A percentile compares a stretch with the other conserved stretches of the same genome.
phyloP scores from a whole-genome alignment of 1,140 invertebrate species.

The Phymorhynchus buccinoides region DNA sequence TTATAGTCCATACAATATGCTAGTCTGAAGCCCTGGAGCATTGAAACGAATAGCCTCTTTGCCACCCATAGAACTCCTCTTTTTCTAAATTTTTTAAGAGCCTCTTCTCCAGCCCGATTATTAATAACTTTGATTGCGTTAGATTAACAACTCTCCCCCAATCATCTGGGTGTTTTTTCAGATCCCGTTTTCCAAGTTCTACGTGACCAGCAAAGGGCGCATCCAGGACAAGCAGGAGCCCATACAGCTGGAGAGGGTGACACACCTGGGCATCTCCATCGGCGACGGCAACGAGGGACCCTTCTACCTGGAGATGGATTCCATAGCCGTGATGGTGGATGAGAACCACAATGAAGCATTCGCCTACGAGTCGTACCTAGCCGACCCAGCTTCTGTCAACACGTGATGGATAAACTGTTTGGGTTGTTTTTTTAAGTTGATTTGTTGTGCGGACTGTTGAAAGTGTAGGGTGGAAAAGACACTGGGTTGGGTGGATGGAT shows the following conservation, averaged over 20 bases:
- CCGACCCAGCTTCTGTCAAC: constrained; percentile 45
- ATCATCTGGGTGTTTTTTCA: too few species aligned
- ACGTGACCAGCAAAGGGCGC: constrained; percentile 86
- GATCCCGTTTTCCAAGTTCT: constrained; percentile 97
- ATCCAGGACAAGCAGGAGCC: constrained; percentile 86
- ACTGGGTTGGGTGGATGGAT: background rate
- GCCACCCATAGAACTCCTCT: too few species aligned
- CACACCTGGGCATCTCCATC: constrained; percentile 86
- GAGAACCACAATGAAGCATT: constrained; percentile 83
- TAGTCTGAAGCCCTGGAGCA: too few species aligned
- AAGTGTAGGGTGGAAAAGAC: too few species aligned
- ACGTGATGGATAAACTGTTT: constrained; percentile 34
- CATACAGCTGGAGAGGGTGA: constrained; percentile 78
- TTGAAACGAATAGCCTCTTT: too few species aligned
- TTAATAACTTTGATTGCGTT: too few species aligned
- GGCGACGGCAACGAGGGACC: constrained; percentile 84
- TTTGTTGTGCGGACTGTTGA: too few species aligned
- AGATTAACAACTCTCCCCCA: too few species aligned
- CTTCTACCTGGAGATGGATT: constrained; percentile 94
- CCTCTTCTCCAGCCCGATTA: too few species aligned
- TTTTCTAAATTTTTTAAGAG: too few species aligned
- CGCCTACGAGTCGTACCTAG: constrained; percentile 90
- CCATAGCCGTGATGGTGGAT: constrained; percentile 88
- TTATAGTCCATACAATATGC: too few species aligned
- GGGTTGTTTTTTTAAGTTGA: background rate